Evolutionary conservation across 2,888 invertebrate species (phyloP).

Genomic region (Vandiemenella viatica): DNA sequence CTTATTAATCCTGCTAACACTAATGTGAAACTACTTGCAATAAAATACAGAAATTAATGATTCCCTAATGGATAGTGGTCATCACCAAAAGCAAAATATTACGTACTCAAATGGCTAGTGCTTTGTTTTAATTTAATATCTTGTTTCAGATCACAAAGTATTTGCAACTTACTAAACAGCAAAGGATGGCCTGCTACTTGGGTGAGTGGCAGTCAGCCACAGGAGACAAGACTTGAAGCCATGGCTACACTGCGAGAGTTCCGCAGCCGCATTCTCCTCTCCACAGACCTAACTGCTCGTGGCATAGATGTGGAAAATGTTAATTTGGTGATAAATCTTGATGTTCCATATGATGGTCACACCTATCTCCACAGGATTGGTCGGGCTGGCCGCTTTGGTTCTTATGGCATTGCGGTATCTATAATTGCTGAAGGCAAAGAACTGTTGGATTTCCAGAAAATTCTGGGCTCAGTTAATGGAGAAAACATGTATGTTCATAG

Average conservation of each 20-base stretch:
- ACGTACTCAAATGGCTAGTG: background rate
- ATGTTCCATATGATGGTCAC: slow-evolving; percentile 60
- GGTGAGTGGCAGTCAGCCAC: slow-evolving; percentile 66
- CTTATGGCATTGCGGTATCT: slow-evolving; percentile 63
- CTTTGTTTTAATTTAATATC: background rate
- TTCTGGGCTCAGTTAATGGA: slow-evolving; percentile 42
- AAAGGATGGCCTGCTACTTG: slow-evolving; percentile 64
- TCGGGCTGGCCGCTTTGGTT: slow-evolving; percentile 85
- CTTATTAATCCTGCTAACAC: no score
- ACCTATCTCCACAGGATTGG: slow-evolving; percentile 92
- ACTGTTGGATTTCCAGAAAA: slow-evolving; percentile 32
- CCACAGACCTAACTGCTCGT: slow-evolving; percentile 81
- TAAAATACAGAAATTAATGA: no score
- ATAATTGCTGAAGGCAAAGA: slow-evolving; percentile 54
- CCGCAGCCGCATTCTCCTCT: slow-evolving; percentile 68
- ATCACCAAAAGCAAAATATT: no score
- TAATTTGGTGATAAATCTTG: slow-evolving; percentile 85
- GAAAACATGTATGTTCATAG: slow-evolving; percentile 5
- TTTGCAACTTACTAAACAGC: slow-evolving; percentile 52
- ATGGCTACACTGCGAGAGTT: slow-evolving; percentile 64
- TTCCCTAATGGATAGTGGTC: no score
- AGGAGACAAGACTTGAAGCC: slow-evolving; percentile 57
- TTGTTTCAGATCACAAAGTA: slow-evolving; percentile 51
- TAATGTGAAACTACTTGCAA: no score
- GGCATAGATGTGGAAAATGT: slow-evolving; percentile 91